Evolutionary conservation across 2,888 invertebrate species (phyloP).

Genomic region (Mantis religiosa): DNA sequence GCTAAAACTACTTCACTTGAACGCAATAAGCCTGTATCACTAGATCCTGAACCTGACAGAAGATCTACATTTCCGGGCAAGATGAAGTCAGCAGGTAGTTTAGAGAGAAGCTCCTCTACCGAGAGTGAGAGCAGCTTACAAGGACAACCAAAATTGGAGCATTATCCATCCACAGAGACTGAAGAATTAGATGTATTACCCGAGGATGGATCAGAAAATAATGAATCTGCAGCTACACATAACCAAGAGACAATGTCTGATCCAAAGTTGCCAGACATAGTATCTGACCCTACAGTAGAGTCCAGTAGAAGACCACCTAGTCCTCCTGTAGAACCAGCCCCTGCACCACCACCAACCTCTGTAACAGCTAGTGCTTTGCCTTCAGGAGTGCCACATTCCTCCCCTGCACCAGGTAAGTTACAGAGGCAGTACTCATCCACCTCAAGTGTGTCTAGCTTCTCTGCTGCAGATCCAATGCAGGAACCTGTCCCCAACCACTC

Average conservation of each 20-base stretch:
- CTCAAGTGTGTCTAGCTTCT: neutral
- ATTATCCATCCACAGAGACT: neutral
- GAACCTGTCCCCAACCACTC: neutral
- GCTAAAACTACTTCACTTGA: constrained; percentile 15
- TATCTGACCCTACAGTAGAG: neutral
- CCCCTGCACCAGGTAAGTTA: neutral
- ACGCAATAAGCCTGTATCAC: neutral
- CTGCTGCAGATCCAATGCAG: neutral
- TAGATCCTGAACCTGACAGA: neutral
- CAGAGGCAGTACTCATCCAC: neutral
- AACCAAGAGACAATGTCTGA: neutral
- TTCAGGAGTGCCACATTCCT: neutral
- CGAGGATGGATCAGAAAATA: neutral
- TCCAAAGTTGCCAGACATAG: neutral
- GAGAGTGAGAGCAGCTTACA: neutral
- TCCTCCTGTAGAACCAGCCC: neutral
- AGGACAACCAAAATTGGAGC: neutral
- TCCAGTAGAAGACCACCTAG: neutral
- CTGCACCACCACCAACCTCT: neutral
- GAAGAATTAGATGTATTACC: neutral
- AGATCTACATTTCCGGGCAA: constrained; percentile 2
- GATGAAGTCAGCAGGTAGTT: neutral
- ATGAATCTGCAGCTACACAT: neutral
- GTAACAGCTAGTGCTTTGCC: neutral
- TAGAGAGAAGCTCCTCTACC: neutral